These are phyloP conservation scores for Talpa occidentalis DNA, from an alignment of 2,113 vertebrate genomes.

Conservation along the genomic window DNA sequence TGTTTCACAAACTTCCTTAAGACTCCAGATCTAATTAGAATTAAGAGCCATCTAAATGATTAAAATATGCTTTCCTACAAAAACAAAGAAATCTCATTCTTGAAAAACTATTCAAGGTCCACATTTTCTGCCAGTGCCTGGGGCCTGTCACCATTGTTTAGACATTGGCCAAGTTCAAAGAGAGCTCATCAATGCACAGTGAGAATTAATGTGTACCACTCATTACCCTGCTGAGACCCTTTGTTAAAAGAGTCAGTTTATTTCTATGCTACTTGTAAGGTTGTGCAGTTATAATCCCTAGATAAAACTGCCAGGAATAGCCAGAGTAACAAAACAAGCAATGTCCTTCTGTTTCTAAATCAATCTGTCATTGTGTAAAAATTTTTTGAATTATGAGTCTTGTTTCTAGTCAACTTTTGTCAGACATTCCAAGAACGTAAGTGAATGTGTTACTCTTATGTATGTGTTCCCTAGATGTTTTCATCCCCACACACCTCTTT, in stretches of 20 bases:
- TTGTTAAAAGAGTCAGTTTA: conserved; percentile 61
- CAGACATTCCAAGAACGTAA: not conserved
- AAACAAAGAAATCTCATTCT: not conserved
- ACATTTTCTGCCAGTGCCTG: conserved; percentile 43
- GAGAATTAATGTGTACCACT: conserved; percentile 67
- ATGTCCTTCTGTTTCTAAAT: conserved; percentile 56
- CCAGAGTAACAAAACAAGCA: conserved; percentile 43
- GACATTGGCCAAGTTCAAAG: conserved; percentile 71
- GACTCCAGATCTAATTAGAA: not conserved
- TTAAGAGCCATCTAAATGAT: conserved; percentile 25
- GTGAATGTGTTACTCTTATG: not conserved
- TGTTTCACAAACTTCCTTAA: not conserved
- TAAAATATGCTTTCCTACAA: conserved; percentile 16
- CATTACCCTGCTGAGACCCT: conserved; percentile 57
- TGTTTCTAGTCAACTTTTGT: conserved; percentile 31
- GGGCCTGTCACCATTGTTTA: conserved; percentile 59
- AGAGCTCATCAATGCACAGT: conserved; percentile 66
- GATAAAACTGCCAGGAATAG: conserved; percentile 49
- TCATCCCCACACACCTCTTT: conserved; percentile 38
- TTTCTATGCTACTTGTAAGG: conserved; percentile 63
- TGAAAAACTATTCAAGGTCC: not conserved
- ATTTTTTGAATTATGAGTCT: conserved; percentile 55
- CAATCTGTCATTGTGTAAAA: conserved; percentile 53
- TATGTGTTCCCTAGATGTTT: not conserved
- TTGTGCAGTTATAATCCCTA: conserved; percentile 60